A percentile compares a stretch with the other conserved stretches of the same genome.
Conservation (phyloP, 2,113 vertebrate species). For the Percina caprodes region DNA sequence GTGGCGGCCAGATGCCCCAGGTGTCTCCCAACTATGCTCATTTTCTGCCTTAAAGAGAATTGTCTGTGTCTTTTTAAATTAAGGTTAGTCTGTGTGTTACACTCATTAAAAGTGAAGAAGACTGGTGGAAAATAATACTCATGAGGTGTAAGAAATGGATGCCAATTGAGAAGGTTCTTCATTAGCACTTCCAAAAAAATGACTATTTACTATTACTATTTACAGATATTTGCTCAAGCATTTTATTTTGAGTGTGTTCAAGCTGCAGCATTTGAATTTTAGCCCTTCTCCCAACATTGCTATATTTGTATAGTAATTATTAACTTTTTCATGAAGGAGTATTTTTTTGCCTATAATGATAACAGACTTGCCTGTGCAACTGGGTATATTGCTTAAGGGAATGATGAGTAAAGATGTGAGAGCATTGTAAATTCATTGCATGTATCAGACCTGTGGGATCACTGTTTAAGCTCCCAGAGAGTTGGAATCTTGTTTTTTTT, state of each 20-base stretch:
- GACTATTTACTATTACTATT: background rate
- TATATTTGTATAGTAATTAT: slow-evolving; percentile 52
- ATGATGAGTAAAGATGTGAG: slow-evolving; percentile 60
- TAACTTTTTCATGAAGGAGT: slow-evolving; percentile 47
- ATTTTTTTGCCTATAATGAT: slow-evolving; percentile 51
- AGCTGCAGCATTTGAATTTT: slow-evolving; percentile 18
- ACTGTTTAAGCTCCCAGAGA: slow-evolving; percentile 48
- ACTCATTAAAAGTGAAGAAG: background rate
- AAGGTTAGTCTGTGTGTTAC: background rate
- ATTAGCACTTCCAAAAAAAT: slow-evolving; percentile 27
- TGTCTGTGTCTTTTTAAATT: background rate
- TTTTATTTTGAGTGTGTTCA: slow-evolving; percentile 27
- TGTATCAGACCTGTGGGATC: slow-evolving; percentile 57
- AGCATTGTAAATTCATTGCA: slow-evolving; percentile 69
- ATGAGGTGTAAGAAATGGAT: slow-evolving; percentile 2
- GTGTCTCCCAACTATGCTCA: background rate
- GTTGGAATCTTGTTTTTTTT: slow-evolving; percentile 28
- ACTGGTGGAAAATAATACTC: slow-evolving; percentile 15
- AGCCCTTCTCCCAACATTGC: background rate
- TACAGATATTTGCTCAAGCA: slow-evolving; percentile 10
- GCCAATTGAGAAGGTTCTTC: slow-evolving; percentile 9
- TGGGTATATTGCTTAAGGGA: slow-evolving; percentile 59
- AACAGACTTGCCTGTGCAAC: slow-evolving; percentile 33
- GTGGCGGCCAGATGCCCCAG: background rate
- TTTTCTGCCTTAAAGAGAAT: background rate